phyloP scores from a whole-genome alignment of 2,797 vertebrate genomes.

The Lagocephalus sceleratus region DNA sequence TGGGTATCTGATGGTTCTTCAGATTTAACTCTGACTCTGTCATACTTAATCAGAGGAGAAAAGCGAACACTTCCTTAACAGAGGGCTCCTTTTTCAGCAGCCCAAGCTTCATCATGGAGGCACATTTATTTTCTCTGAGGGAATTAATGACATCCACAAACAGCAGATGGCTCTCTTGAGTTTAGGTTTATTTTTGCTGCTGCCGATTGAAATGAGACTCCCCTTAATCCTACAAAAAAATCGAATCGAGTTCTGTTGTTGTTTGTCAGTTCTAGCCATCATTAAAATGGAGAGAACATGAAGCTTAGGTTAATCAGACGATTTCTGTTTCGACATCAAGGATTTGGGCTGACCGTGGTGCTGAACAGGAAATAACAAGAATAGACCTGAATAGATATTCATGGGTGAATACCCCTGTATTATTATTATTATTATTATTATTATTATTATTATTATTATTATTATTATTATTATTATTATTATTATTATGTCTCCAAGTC shows the following conservation, averaged over 20 bases:
- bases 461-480: no score
- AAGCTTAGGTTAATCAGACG: background rate
- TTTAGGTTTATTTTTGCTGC: constrained; percentile 74
- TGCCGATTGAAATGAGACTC: constrained; percentile 51
- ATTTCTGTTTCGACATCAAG: background rate
- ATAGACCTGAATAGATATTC: background rate
- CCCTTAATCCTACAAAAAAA: constrained; percentile 30
- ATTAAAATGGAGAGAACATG: background rate
- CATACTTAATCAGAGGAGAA: no score
- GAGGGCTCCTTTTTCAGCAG: background rate
- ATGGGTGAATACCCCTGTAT: background rate
- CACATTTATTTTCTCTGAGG: background rate
- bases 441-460: no score
- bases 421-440: no score
- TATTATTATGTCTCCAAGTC: no score
- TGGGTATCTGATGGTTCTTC: no score
- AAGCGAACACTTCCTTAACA: no score
- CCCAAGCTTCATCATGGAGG: background rate
- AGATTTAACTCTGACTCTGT: no score
- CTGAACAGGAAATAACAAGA: constrained; percentile 37
- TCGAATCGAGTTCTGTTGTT: background rate
- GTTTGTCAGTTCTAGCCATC: background rate
- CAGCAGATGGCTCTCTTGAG: constrained; percentile 99
- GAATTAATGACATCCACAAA: constrained; percentile 84
- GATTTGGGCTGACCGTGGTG: constrained; percentile 53